A percentile compares a stretch with the other conserved stretches of the same genome.
phyloP scores from a whole-genome alignment of 2,888 invertebrate genomes.

The Lampropteryx suffumata region DNA sequence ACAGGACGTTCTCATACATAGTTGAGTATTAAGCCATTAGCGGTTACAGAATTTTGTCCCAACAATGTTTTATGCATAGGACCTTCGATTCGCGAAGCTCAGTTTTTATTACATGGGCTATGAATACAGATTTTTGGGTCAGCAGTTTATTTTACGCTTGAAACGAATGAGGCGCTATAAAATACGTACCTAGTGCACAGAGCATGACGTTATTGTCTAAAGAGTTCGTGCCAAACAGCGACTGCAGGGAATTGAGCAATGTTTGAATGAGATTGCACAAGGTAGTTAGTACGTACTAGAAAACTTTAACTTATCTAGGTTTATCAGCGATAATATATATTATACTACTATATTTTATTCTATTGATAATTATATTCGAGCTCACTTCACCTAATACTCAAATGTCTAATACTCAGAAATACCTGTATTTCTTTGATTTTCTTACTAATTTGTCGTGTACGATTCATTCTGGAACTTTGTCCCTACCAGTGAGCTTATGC shows the following conservation, averaged over 20 bases:
- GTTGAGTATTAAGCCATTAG: conserved; percentile 1
- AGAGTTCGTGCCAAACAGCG: conserved; percentile 38
- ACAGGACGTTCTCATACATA: not conserved
- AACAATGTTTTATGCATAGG: conserved; percentile 68
- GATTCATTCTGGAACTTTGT: no score
- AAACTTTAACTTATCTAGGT: no score
- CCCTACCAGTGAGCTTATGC: no score
- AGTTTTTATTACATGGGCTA: conserved; percentile 69
- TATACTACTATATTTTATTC: no score
- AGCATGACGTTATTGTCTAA: conserved; percentile 24
- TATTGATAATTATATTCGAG: no score
- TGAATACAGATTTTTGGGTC: conserved; percentile 81
- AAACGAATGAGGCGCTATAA: conserved; percentile 49
- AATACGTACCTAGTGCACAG: conserved; percentile 21
- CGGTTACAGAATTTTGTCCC: conserved; percentile 44
- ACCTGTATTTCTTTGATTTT: no score
- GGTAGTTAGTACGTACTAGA: not conserved
- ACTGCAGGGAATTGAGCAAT: conserved; percentile 31
- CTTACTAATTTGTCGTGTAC: no score
- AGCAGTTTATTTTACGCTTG: conserved; percentile 63
- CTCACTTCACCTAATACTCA: no score
- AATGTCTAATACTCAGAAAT: no score
- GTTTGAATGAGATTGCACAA: conserved; percentile 27
- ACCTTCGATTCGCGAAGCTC: conserved; percentile 73
- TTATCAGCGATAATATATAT: no score